These are phyloP conservation scores for Sardinella longiceps DNA, from an alignment of 2,797 vertebrate species.

Conservation along the genomic window DNA sequence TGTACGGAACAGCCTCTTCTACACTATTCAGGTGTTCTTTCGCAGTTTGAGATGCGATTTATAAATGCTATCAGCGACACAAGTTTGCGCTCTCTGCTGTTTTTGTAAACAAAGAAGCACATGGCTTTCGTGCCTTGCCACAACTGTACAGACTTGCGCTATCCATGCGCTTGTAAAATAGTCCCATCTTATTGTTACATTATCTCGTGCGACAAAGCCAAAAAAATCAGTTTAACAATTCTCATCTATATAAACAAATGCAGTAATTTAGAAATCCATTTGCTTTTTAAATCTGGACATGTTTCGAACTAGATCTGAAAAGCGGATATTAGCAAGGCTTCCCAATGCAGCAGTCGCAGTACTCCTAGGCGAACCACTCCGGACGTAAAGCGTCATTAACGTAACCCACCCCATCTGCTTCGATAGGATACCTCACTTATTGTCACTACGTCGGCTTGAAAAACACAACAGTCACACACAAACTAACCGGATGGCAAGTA, in stretches of 20 bases:
- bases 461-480: neutral
- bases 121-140: constrained; percentile 78
- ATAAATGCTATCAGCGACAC: constrained; percentile 43
- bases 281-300: neutral
- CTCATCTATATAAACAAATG: neutral
- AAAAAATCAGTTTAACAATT: too few relatives aligned
- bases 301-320: neutral
- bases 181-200: constrained; percentile 61
- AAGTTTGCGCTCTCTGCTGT: constrained; percentile 73
- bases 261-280: neutral
- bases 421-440: neutral
- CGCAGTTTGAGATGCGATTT: constrained; percentile 18
- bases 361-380: neutral
- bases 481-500: neutral
- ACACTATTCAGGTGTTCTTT: neutral
- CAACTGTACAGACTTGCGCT: constrained; percentile 62
- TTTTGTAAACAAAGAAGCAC: constrained; percentile 96
- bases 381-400: neutral
- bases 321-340: constrained; percentile 5
- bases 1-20: neutral
- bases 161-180: constrained; percentile 63
- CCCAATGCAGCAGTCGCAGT: constrained; percentile 26
- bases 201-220: neutral
- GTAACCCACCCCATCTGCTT: constrained; percentile 9
- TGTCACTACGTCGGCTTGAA: neutral